Evolutionary conservation across 2,888 invertebrate species (phyloP), one percentile per base, ranked within the genome.

Genomic region (Leptura quadrifasciata): DNA sequence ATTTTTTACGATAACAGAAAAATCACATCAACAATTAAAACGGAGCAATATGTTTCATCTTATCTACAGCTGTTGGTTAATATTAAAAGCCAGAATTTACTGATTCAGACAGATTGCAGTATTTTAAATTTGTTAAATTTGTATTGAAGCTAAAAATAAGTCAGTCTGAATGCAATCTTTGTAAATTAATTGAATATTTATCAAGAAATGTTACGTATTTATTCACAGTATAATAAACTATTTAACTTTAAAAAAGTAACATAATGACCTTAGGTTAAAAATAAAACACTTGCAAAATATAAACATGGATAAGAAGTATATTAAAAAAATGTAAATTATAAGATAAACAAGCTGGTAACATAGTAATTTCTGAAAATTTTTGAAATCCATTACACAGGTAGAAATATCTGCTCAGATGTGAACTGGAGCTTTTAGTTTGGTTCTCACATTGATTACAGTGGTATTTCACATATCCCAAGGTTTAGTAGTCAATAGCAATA

Each of bases 201-300:
- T 55, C n/a, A 55, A 1, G 55, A 18, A 55, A 20, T 55, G 18
- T 57, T 57, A 57, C 57, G 6, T 21, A 20, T 20, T 57, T 10
- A 57, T 10, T 57, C 9, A 57, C 4, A 31, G n/a, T 15, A 57
- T 21, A 15, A 21, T 20, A 57, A 57, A 57, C 57, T 15, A 57
- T 6, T 57, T 57, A 57, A 57, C 21, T 57, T 17, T 18, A 20
- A 57, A 57, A 57, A 57, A 20, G 21, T 12, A 20, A 57, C 21
- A 20, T 21, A 20, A 57, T 21, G 57, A 57, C 57, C 57, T 57
- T 21, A 21, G 20, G 5, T 12, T 20, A 57, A 57, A 20, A 57
- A 57, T 21, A 57, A 57, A 57, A 57, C 20, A 21, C 47, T 47
- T 47, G 47, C 47, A 47, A 47, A 47, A 47, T 47, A 47, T 47